phyloP scores from a whole-genome alignment of 2,888 invertebrate genomes.

The Lampropteryx suffumata region DNA sequence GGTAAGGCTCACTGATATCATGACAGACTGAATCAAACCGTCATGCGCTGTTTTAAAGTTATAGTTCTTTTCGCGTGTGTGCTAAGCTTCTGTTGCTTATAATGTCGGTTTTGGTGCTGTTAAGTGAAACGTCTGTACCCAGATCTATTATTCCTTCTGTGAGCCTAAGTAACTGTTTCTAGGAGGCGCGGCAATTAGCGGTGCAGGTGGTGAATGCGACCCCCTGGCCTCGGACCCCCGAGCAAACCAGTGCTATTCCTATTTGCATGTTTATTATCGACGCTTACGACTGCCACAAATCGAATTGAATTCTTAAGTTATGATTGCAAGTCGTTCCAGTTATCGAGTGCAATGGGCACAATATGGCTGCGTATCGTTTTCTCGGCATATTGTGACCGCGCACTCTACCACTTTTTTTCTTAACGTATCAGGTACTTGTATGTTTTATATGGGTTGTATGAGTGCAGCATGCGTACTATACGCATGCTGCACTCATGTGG shows the following conservation, averaged over 20 bases:
- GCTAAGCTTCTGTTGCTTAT: not conserved
- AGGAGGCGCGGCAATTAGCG: constrained; percentile 76
- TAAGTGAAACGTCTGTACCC: constrained; percentile 1
- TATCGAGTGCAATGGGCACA: constrained; percentile 39
- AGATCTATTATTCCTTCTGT: constrained; percentile 2
- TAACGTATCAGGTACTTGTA: constrained; percentile 27
- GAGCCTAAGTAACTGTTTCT: constrained; percentile 60
- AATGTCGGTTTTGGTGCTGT: not conserved
- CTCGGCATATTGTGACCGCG: constrained; percentile 46
- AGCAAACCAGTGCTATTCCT: constrained; percentile 45
- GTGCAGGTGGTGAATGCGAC: constrained; percentile 76
- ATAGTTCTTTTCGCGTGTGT: no score
- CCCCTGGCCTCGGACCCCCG: constrained; percentile 59
- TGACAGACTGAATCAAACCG: not conserved
- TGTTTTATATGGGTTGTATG: no score
- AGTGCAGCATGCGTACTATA: constrained; percentile 22
- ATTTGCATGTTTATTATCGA: constrained; percentile 66
- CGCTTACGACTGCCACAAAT: constrained; percentile 48
- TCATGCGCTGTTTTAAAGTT: not conserved
- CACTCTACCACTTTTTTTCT: constrained; percentile 5
- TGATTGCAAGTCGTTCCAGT: constrained; percentile 45
- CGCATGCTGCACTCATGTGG: constrained; percentile 42
- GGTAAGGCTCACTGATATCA: not conserved
- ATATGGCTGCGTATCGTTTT: constrained; percentile 44
- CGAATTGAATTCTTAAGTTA: constrained; percentile 46